A percentile compares a stretch with the other conserved stretches of the same genome.
phyloP scores from a whole-genome alignment of 2,888 invertebrate genomes.

The Amorpha juglandis region DNA sequence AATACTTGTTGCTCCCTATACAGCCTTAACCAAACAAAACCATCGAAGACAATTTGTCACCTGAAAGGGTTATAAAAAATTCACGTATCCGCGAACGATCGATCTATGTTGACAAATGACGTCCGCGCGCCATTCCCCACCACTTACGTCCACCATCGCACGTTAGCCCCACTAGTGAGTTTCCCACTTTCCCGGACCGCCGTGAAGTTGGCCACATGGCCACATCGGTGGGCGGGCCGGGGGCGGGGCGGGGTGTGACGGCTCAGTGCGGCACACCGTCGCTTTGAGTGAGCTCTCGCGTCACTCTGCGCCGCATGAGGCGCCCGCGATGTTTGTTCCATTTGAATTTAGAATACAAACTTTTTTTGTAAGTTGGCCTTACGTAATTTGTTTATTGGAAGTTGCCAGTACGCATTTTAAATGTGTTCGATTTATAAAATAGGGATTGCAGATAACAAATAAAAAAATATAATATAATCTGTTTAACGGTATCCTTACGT shows the following conservation, averaged over 20 bases:
- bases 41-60: conserved; percentile 16
- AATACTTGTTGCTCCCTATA: not conserved
- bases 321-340: conserved; percentile 51
- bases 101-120: conserved; percentile 53
- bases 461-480: not conserved
- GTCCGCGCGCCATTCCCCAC: conserved; percentile 56
- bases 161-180: conserved; percentile 66
- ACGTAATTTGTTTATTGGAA: conserved; percentile 16
- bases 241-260: conserved; percentile 57
- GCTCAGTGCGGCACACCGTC: conserved; percentile 31
- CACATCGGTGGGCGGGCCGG: conserved; percentile 66
- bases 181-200: conserved; percentile 75
- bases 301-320: conserved; percentile 57
- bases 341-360: conserved; percentile 41
- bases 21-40: not conserved
- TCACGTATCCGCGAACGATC: conserved; percentile 39
- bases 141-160: conserved; percentile 50
- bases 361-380: conserved; percentile 19
- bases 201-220: conserved; percentile 61
- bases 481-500: no score
- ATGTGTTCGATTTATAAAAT: not conserved
- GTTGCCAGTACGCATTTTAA: conserved; percentile 27
- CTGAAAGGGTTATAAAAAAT: conserved; percentile 32
- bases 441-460: not conserved
- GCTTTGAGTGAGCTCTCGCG: conserved; percentile 44